These are phyloP conservation scores for Cygnus buccinator DNA, from an alignment of 2,113 vertebrate genomes.

Conservation along the genomic window DNA sequence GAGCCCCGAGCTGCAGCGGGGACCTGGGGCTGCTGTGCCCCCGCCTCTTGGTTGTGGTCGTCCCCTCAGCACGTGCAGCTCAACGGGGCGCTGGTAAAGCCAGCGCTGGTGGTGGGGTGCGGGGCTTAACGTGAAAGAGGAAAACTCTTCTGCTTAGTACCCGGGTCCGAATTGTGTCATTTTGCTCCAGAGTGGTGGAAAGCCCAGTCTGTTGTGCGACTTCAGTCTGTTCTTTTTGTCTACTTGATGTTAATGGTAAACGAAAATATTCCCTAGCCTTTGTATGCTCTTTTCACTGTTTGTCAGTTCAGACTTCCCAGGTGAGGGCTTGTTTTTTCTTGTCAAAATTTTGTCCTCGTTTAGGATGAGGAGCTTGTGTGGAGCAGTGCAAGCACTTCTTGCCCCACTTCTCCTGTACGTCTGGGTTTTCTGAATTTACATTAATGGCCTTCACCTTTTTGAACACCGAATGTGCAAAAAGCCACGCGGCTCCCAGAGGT, in stretches of 20 bases:
- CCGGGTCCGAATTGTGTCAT: too few species aligned
- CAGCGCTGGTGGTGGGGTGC: background rate
- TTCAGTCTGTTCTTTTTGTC: background rate
- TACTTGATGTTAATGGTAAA: background rate
- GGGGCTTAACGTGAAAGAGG: background rate
- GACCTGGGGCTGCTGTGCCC: background rate
- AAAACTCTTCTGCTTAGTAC: background rate
- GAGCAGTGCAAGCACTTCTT: background rate
- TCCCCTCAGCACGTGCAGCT: background rate
- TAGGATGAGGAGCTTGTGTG: background rate
- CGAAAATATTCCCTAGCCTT: too few species aligned
- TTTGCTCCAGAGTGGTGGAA: too few species aligned
- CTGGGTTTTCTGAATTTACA: background rate
- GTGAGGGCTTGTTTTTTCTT: background rate
- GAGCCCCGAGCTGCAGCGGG: background rate
- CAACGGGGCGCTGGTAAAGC: background rate
- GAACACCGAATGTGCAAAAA: background rate
- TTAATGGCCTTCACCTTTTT: rapidly evolving
- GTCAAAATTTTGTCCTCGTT: rapidly evolving
- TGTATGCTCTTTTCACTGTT: too few species aligned
- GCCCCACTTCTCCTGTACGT: background rate
- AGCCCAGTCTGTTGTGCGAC: background rate
- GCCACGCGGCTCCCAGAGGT: background rate
- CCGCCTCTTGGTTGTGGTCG: background rate
- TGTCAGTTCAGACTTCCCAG: background rate